Evolutionary conservation across 2,113 vertebrate genomes (phyloP).

Genomic region (Empidonax traillii): DNA sequence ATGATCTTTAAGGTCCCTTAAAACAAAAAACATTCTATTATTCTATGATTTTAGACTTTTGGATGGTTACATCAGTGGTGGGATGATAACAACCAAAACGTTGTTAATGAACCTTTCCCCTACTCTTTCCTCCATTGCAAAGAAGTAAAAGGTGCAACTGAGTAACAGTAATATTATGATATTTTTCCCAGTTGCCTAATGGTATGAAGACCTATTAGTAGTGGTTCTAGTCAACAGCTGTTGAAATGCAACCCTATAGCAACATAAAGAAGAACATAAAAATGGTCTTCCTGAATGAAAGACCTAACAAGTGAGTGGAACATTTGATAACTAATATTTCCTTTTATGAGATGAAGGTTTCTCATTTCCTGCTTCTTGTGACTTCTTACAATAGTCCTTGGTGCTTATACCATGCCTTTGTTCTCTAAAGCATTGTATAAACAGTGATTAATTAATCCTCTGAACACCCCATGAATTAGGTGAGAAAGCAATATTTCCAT

Average conservation of each 20-base stretch:
- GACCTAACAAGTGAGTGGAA: not conserved
- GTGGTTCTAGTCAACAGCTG: not conserved
- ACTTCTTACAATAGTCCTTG: not conserved
- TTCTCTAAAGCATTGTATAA: conserved; percentile 9
- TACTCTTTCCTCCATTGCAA: not conserved
- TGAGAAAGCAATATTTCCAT: not conserved
- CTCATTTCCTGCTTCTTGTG: conserved; percentile 4
- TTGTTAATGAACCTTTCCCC: not conserved
- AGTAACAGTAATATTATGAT: not conserved
- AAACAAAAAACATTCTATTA: not conserved
- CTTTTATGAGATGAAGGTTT: conserved; percentile 11
- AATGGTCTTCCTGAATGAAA: not conserved
- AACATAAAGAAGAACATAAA: not conserved
- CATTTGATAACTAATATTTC: not conserved
- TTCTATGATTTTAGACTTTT: not conserved
- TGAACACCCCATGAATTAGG: not conserved
- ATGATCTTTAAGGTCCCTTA: not conserved
- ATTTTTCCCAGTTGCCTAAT: not conserved
- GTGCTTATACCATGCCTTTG: not conserved
- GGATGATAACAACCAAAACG: not conserved
- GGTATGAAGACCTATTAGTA: not conserved
- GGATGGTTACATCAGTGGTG: not conserved
- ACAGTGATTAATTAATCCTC: conserved; percentile 16
- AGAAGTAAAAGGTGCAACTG: not conserved
- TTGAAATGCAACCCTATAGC: not conserved